Conservation (phyloP, 2,888 invertebrate genomes). For the Drepanosiphum platanoidis region DNA sequence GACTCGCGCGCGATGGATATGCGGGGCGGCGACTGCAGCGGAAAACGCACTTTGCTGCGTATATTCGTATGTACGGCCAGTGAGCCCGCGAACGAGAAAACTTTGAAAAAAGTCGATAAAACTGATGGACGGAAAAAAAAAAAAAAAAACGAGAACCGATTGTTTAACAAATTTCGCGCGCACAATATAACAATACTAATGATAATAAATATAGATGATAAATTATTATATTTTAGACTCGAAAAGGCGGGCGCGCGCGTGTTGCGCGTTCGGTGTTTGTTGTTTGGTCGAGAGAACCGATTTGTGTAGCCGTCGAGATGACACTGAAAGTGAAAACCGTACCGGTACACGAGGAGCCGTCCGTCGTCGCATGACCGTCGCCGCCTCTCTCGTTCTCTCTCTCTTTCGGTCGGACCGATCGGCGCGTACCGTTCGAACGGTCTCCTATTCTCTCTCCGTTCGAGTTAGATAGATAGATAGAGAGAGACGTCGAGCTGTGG, state of each 20-base stretch:
- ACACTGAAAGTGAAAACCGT: conserved; percentile 62
- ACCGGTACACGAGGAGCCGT: conserved; percentile 58
- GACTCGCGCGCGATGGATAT: too few species aligned
- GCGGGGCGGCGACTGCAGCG: too few species aligned
- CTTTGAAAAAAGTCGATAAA: too few species aligned
- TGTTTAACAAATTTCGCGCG: not conserved
- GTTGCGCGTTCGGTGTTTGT: not conserved
- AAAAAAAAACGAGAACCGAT: not conserved
- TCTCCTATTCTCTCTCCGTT: not conserved
- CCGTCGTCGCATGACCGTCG: conserved; percentile 11
- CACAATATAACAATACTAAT: too few species aligned
- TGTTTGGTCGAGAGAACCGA: conserved; percentile 25
- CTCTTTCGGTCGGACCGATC: not conserved
- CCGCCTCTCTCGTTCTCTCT: not conserved
- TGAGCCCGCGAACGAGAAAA: too few species aligned
- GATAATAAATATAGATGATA: too few species aligned
- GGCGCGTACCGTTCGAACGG: not conserved
- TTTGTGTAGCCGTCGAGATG: conserved; percentile 54
- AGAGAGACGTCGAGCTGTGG: not conserved
- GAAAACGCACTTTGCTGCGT: not conserved
- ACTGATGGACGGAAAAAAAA: not conserved
- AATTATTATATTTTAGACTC: too few species aligned
- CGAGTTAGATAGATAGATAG: too few species aligned
- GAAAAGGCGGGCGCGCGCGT: not conserved
- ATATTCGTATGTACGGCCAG: too few species aligned